Conservation (phyloP, 2,888 invertebrate species). For the Leptopilina myrica region DNA sequence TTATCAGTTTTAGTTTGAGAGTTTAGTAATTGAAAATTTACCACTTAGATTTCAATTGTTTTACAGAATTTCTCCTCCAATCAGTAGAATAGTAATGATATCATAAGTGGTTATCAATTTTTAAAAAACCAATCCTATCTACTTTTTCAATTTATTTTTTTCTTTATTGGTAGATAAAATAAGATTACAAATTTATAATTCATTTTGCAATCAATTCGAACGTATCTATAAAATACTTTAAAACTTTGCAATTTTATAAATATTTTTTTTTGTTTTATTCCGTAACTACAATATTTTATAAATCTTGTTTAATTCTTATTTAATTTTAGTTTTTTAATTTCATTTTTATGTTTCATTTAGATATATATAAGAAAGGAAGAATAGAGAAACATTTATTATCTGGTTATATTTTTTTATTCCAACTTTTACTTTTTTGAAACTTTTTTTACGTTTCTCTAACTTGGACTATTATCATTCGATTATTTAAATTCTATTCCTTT, state of each 20-base stretch:
- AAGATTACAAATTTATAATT: slow-evolving; percentile 13
- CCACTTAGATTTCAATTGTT: slow-evolving; percentile 13
- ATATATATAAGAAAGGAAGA: too few species aligned
- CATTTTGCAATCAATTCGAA: neutral
- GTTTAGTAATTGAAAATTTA: neutral
- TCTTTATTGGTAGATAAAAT: neutral
- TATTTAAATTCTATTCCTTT: too few species aligned
- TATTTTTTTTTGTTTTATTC: neutral
- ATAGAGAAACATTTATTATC: too few species aligned
- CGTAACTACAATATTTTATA: too few species aligned
- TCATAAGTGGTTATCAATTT: slow-evolving; percentile 25
- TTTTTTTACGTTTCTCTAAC: too few species aligned
- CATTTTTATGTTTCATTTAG: too few species aligned
- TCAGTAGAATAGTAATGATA: slow-evolving; percentile 8
- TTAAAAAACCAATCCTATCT: neutral
- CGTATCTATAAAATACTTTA: neutral
- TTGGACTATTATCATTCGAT: too few species aligned
- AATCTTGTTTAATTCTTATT: too few species aligned
- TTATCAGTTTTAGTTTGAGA: slow-evolving; percentile 20
- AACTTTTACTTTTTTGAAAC: too few species aligned
- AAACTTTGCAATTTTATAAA: neutral
- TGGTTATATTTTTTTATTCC: too few species aligned
- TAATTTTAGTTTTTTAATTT: too few species aligned
- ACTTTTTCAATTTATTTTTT: neutral
- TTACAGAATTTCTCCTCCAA: slow-evolving; percentile 15